phyloP scores from a whole-genome alignment of 1,140 invertebrate genomes.

The Cydia splendana region DNA sequence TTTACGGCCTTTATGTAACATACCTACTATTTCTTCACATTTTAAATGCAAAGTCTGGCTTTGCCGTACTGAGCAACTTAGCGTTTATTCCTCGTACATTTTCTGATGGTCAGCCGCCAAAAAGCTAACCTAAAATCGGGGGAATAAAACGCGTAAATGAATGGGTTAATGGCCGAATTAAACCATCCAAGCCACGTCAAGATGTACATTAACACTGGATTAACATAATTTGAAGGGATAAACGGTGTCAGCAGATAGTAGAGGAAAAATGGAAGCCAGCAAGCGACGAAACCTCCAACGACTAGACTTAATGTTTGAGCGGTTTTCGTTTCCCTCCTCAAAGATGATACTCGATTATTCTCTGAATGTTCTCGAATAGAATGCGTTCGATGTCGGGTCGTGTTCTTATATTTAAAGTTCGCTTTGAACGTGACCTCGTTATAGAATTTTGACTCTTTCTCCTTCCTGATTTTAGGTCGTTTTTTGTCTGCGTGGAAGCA shows the following conservation, averaged over 20 bases:
- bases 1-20: no score
- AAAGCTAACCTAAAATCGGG: slow-evolving; percentile 92
- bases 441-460: slow-evolving; percentile 66
- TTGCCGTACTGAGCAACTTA: slow-evolving; percentile 16
- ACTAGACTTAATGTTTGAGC: slow-evolving; percentile 95
- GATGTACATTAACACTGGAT: slow-evolving; percentile 86
- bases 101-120: slow-evolving; percentile 86
- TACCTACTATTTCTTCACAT: no score
- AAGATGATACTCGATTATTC: slow-evolving; percentile 82
- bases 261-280: slow-evolving; percentile 85
- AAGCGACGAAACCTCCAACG: slow-evolving; percentile 94
- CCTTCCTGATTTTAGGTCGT: slow-evolving; percentile 47
- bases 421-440: slow-evolving; percentile 73
- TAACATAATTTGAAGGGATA: slow-evolving; percentile 78
- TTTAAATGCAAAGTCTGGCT: no score
- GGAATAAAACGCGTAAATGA: slow-evolving; percentile 94
- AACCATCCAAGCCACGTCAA: slow-evolving; percentile 96
- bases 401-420: slow-evolving; percentile 63
- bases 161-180: slow-evolving; percentile 94
- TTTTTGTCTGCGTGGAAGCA: slow-evolving; percentile 68
- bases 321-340: slow-evolving; percentile 90
- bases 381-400: slow-evolving; percentile 62
- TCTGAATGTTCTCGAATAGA: slow-evolving; percentile 71
- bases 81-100: slow-evolving; percentile 65
- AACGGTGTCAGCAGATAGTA: slow-evolving; percentile 92